phyloP scores from a whole-genome alignment of 2,113 vertebrate genomes.

The Nothocercus julius region DNA sequence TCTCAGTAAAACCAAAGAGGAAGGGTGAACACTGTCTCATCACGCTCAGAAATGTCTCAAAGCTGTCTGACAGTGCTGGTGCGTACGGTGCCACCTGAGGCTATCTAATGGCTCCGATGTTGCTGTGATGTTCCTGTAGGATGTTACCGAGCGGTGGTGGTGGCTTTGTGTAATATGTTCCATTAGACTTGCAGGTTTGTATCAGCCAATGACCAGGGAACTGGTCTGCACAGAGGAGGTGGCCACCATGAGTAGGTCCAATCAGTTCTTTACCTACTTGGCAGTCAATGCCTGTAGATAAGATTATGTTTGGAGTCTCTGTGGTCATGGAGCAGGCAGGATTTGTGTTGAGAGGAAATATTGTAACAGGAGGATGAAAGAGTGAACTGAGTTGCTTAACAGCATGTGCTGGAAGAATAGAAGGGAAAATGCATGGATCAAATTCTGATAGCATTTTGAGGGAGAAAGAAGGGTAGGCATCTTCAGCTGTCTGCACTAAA shows the following conservation, averaged over 20 bases:
- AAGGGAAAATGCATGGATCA: slow-evolving; percentile 16
- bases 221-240: not conserved
- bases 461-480: slow-evolving; percentile 9
- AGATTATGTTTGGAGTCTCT: not conserved
- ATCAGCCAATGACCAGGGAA: not conserved
- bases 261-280: not conserved
- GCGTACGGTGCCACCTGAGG: fast-evolving
- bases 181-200: not conserved
- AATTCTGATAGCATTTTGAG: slow-evolving; percentile 31
- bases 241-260: not conserved
- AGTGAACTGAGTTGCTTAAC: slow-evolving; percentile 7
- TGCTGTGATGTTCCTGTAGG: not conserved
- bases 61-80: not conserved
- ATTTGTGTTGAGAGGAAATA: not conserved
- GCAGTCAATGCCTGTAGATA: not conserved
- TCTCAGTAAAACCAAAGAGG: not conserved
- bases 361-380: not conserved
- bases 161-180: not conserved
- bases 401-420: not conserved
- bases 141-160: not conserved
- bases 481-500: slow-evolving; percentile 19
- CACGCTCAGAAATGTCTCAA: not conserved
- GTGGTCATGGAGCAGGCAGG: not conserved
- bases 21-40: not conserved
- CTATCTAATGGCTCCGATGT: not conserved